phyloP scores from a whole-genome alignment of 2,888 invertebrate species.

The Deilephila porcellus region DNA sequence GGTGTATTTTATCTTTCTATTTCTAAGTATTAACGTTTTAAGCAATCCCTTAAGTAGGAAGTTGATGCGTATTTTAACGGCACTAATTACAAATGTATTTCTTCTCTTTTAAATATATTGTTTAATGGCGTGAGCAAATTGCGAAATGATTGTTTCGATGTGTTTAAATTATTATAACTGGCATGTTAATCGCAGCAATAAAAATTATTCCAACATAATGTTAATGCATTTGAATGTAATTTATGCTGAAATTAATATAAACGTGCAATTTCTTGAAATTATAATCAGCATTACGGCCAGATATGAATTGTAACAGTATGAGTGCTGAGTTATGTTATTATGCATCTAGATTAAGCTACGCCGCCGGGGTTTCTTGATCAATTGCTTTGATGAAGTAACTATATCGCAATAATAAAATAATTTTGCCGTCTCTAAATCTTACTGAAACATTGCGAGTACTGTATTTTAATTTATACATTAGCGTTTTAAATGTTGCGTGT shows the following conservation, averaged over 20 bases:
- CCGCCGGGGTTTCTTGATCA: constrained; percentile 23
- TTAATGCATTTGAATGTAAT: constrained; percentile 25
- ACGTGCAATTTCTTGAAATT: constrained; percentile 27
- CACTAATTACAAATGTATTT: too few relatives aligned
- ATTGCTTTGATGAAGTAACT: constrained; percentile 21
- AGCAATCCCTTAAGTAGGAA: not conserved
- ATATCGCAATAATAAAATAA: constrained; percentile 19
- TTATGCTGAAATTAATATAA: constrained; percentile 21
- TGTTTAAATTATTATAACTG: constrained; percentile 5
- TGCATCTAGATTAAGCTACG: constrained; percentile 18
- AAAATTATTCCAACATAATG: constrained; percentile 4
- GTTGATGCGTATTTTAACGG: not conserved
- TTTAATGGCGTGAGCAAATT: not conserved
- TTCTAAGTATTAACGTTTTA: not conserved
- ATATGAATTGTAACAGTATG: constrained; percentile 20
- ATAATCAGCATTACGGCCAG: constrained; percentile 21
- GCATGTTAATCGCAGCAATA: constrained; percentile 16
- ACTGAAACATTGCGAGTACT: not conserved
- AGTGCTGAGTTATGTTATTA: constrained; percentile 26
- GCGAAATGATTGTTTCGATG: not conserved
- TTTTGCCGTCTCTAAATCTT: not conserved
- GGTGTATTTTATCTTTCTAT: not conserved
- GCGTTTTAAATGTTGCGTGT: constrained; percentile 7
- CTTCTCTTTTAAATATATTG: too few relatives aligned
- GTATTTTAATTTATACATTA: not conserved